A percentile compares a stretch with the other conserved stretches of the same genome.
Evolutionary conservation across 2,888 invertebrate genomes (phyloP).

Genomic region (Urechis unicinctus): DNA sequence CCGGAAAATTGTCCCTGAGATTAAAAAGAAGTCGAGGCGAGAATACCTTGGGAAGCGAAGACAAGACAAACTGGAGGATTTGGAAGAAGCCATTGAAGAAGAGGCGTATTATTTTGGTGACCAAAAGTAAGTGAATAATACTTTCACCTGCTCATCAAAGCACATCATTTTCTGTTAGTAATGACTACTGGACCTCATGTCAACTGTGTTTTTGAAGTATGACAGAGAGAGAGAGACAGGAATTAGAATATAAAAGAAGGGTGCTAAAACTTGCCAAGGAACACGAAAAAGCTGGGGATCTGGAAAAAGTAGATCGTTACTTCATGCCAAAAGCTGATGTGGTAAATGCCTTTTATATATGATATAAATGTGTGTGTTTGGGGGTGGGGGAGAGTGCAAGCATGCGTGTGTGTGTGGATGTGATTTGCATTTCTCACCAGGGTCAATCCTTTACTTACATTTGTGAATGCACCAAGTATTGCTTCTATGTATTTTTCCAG

Average conservation of each 20-base stretch:
- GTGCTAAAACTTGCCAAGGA: conserved; percentile 85
- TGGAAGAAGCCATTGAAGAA: conserved; percentile 90
- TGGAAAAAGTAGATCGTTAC: conserved; percentile 88
- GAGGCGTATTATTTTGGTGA: conserved; percentile 93
- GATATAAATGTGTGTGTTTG: no score
- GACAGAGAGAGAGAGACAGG: conserved; percentile 76
- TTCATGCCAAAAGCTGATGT: conserved; percentile 76
- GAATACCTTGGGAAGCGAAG: conserved; percentile 93
- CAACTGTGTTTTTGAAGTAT: conserved; percentile 57
- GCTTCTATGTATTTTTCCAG: conserved; percentile 15
- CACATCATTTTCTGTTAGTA: neutral
- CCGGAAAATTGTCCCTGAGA: conserved; percentile 77
- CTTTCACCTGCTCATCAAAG: neutral
- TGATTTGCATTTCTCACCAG: no score
- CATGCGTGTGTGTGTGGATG: no score
- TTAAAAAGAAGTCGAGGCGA: conserved; percentile 83
- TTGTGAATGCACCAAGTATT: no score
- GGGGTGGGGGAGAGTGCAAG: no score
- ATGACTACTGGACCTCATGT: neutral
- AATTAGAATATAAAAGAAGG: conserved; percentile 83
- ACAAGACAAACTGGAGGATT: conserved; percentile 88
- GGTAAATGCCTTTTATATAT: conserved; percentile 10
- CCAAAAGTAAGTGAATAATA: conserved; percentile 64
- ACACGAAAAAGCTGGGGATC: conserved; percentile 87
- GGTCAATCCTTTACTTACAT: no score